These are phyloP conservation scores for Cardiocondyla obscurior DNA, from an alignment of 1,140 invertebrate genomes.

Conservation along the genomic window DNA sequence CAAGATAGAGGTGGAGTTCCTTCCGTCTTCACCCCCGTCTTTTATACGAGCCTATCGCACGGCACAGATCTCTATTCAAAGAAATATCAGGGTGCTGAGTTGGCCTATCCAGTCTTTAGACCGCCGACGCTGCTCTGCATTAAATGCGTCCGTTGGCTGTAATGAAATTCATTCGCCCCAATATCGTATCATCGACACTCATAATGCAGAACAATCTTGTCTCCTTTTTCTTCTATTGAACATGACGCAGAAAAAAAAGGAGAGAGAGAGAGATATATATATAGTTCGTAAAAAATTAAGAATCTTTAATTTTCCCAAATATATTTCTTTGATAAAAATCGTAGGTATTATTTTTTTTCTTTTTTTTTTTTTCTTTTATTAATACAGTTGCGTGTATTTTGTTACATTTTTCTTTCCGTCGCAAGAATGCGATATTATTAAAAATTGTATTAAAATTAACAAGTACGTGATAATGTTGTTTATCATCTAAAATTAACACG, in stretches of 20 bases:
- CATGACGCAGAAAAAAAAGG: not conserved
- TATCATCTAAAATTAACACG: slow-evolving; percentile 65
- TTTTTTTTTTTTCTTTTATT: not conserved
- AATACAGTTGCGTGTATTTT: not conserved
- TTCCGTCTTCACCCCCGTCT: slow-evolving; percentile 52
- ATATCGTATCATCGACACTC: slow-evolving; percentile 60
- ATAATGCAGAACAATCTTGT: slow-evolving; percentile 30
- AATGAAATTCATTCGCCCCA: slow-evolving; percentile 68
- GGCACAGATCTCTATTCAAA: slow-evolving; percentile 78
- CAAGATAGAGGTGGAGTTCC: slow-evolving; percentile 65
- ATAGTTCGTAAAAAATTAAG: no score
- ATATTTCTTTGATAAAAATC: no score
- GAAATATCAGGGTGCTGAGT: slow-evolving; percentile 78
- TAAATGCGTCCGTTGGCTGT: slow-evolving; percentile 57
- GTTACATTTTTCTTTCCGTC: not conserved
- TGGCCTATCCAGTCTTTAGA: slow-evolving; percentile 67
- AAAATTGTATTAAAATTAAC: slow-evolving; percentile 73
- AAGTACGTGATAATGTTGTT: slow-evolving; percentile 69
- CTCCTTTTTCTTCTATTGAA: not conserved
- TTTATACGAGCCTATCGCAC: slow-evolving; percentile 69
- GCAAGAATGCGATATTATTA: not conserved
- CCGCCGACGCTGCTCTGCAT: slow-evolving; percentile 58
- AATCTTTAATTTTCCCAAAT: no score
- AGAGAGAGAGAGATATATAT: no score
- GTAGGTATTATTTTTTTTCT: no score